Evolutionary conservation across 2,113 vertebrate species (phyloP).

Genomic region (Upupa epops): DNA sequence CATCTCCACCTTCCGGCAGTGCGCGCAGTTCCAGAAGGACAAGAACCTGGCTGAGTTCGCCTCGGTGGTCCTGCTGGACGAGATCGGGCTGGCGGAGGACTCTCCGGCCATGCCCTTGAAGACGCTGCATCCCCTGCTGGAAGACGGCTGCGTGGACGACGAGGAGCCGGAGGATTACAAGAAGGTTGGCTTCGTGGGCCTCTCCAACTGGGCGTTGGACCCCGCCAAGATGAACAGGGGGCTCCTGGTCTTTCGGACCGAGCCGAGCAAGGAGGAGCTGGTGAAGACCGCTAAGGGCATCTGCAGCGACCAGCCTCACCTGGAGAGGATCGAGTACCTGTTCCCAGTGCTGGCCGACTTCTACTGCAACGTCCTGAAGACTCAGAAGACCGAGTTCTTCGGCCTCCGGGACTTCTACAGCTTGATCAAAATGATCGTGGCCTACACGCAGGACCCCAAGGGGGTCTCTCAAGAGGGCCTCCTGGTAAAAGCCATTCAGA

Average conservation of each 20-base stretch:
- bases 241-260: constrained; percentile 79
- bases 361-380: constrained; percentile 60
- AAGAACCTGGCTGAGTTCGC: constrained; percentile 77
- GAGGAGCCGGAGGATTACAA: constrained; percentile 75
- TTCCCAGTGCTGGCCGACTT: constrained; percentile 72
- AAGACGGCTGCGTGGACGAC: constrained; percentile 80
- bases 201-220: constrained; percentile 84
- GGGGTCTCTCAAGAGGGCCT: constrained; percentile 45
- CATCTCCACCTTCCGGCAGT: constrained; percentile 78
- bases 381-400: constrained; percentile 75
- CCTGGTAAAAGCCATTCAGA: constrained; percentile 72
- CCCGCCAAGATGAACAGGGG: constrained; percentile 84
- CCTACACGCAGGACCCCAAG: constrained; percentile 43
- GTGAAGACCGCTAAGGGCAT: constrained; percentile 80
- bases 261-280: constrained; percentile 76
- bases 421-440: constrained; percentile 79
- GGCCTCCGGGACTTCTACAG: constrained; percentile 82
- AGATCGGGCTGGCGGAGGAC: constrained; percentile 82
- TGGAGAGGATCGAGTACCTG: constrained; percentile 72
- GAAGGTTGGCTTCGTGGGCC: constrained; percentile 84
- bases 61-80: constrained; percentile 81
- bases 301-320: constrained; percentile 62
- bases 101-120: constrained; percentile 83
- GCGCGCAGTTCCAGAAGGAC: constrained; percentile 79
- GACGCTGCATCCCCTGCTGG: constrained; percentile 79